Conservation (phyloP, 2,888 invertebrate species). For the Pomacea canaliculata region DNA sequence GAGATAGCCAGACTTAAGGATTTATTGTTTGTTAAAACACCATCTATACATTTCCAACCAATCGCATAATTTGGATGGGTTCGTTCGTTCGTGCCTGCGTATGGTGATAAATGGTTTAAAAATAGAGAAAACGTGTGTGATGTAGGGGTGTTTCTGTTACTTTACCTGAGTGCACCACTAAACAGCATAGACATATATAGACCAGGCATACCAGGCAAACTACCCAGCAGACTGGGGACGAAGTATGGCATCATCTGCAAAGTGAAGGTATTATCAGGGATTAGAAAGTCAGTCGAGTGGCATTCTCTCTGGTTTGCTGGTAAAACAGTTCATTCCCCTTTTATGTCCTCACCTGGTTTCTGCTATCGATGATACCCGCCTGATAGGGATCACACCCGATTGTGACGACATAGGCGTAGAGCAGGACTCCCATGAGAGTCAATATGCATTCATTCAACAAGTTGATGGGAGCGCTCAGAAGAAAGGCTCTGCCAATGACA, state of each 20-base stretch:
- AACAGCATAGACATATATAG: constrained; percentile 49
- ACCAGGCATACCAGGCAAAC: constrained; percentile 44
- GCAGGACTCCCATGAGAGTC: constrained; percentile 40
- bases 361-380: constrained; percentile 43
- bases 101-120: too few species aligned
- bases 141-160: too few species aligned
- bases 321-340: too few species aligned
- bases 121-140: too few species aligned
- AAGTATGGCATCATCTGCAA: constrained; percentile 11
- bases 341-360: constrained; percentile 42
- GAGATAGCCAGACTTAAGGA: too few species aligned
- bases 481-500: constrained; percentile 32
- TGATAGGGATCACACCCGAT: constrained; percentile 45
- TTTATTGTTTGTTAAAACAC: too few species aligned
- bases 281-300: too few species aligned
- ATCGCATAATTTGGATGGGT: too few species aligned
- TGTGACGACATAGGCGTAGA: constrained; percentile 47
- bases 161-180: constrained; percentile 32
- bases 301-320: too few species aligned
- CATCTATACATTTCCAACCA: too few species aligned
- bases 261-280: background rate
- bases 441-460: constrained; percentile 39
- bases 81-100: too few species aligned
- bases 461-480: constrained; percentile 42
- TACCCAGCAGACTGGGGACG: constrained; percentile 36